Evolutionary conservation across 2,797 vertebrate genomes (phyloP).

Genomic region (Girardinus metallicus): DNA sequence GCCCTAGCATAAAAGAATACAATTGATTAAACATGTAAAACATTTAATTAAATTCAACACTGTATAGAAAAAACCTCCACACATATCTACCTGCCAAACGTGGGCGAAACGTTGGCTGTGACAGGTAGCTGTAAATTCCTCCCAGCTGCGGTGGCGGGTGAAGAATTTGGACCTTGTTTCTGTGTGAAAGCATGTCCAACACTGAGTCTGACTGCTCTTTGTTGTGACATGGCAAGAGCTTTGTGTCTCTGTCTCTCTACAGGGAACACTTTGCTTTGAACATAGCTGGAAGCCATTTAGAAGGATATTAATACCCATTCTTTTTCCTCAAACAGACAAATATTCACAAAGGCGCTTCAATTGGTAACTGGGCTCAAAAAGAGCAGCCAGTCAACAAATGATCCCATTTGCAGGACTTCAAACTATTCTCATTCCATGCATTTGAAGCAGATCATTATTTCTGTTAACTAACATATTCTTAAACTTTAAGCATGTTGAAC

Average conservation of each 20-base stretch:
- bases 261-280: conserved; percentile 38
- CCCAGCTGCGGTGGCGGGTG: conserved; percentile 25
- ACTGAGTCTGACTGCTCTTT: conserved; percentile 42
- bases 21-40: conserved; percentile 27
- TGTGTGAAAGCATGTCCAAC: conserved; percentile 47
- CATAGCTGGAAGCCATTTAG: conserved; percentile 40
- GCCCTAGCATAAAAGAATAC: conserved; percentile 34
- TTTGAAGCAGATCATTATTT: not conserved
- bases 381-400: not conserved
- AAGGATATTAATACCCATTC: conserved; percentile 31
- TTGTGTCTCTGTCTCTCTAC: conserved; percentile 14
- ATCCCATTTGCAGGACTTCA: not conserved
- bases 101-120: conserved; percentile 28
- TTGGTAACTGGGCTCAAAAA: conserved; percentile 4
- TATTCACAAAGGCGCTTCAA: conserved; percentile 2
- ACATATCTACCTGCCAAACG: conserved; percentile 13
- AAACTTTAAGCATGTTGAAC: not conserved
- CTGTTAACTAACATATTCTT: not conserved
- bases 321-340: conserved; percentile 13
- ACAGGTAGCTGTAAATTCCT: conserved; percentile 32
- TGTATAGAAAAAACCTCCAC: conserved; percentile 22
- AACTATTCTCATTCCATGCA: not conserved
- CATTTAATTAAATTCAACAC: conserved; percentile 41
- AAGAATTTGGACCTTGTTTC: conserved; percentile 47
- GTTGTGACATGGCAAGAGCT: conserved; percentile 48